These are phyloP conservation scores for Drosophila prolongata DNA, from an alignment of 2,888 invertebrate genomes.

Conservation along the genomic window DNA sequence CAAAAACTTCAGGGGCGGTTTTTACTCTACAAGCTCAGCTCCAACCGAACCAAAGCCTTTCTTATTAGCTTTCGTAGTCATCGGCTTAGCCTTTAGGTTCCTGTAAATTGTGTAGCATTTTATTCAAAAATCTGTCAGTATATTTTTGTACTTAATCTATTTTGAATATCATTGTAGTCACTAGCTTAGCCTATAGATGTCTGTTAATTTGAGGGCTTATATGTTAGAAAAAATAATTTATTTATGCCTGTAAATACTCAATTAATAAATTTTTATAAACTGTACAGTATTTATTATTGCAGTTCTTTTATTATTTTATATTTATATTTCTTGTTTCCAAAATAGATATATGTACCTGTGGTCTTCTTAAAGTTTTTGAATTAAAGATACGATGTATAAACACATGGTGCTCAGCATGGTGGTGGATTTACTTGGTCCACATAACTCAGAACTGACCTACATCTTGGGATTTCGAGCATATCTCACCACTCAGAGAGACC, in stretches of 20 bases:
- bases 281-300: not conserved
- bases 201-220: conserved; percentile 6
- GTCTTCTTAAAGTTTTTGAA: not conserved
- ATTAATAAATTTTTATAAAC: not conserved
- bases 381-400: not conserved
- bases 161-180: conserved; percentile 16
- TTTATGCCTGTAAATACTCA: conserved; percentile 10
- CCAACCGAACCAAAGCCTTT: conserved; percentile 57
- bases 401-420: not conserved
- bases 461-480: conserved; percentile 1
- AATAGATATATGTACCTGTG: accelerated
- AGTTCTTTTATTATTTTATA: too few relatives aligned
- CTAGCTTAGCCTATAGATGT: conserved; percentile 19
- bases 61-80: conserved; percentile 57
- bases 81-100: conserved; percentile 46
- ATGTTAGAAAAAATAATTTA: not conserved
- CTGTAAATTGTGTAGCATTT: conserved; percentile 11
- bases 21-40: conserved; percentile 54
- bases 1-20: conserved; percentile 61
- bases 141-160: conserved; percentile 6
- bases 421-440: not conserved
- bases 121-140: too few relatives aligned
- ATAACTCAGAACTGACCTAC: conserved; percentile 14
- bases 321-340: not conserved
- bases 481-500: conserved; percentile 17